Percentiles rank a stretch among this genome's conserved stretches.
Conservation (phyloP, 2,888 invertebrate species). For the Drosophila paucipuncta region DNA sequence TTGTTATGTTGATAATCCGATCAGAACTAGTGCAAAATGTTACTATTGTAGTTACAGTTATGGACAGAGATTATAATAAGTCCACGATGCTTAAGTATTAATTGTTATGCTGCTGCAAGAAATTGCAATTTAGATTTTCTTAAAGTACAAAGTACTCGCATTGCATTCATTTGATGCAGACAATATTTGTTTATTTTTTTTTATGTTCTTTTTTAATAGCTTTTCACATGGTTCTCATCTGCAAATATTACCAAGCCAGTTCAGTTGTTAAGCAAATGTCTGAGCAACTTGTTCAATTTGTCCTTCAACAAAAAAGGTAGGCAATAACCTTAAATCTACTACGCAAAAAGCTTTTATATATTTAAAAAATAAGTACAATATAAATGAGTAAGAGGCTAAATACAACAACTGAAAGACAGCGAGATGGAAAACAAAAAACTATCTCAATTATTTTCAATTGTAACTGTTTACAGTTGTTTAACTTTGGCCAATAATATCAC, state of each 20-base stretch:
- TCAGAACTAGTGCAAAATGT: neutral
- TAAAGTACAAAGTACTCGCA: neutral
- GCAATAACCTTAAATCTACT: slow-evolving; percentile 18
- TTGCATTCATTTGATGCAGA: neutral
- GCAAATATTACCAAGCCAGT: slow-evolving; percentile 10
- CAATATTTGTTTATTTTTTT: neutral
- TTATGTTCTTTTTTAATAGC: neutral
- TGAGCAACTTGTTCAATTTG: slow-evolving; percentile 15
- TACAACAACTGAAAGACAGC: slow-evolving; percentile 10
- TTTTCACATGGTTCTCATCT: neutral
- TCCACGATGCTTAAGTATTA: slow-evolving; percentile 24
- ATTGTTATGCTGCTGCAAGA: slow-evolving; percentile 6
- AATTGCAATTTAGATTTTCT: slow-evolving; percentile 5
- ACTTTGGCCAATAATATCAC: slow-evolving; percentile 76
- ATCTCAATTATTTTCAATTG: slow-evolving; percentile 71
- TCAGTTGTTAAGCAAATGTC: slow-evolving; percentile 3
- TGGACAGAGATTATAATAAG: slow-evolving; percentile 23
- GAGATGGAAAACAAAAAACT: slow-evolving; percentile 64
- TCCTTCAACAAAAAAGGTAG: neutral
- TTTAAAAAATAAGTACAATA: slow-evolving; percentile 3
- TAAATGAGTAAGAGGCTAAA: slow-evolving; percentile 7
- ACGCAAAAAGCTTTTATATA: neutral
- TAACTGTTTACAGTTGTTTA: slow-evolving; percentile 72
- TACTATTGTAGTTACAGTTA: slow-evolving; percentile 28
- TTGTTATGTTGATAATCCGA: slow-evolving; percentile 51